Conservation (phyloP, 2,888 invertebrate genomes). For the Tenthredo mesomela region DNA sequence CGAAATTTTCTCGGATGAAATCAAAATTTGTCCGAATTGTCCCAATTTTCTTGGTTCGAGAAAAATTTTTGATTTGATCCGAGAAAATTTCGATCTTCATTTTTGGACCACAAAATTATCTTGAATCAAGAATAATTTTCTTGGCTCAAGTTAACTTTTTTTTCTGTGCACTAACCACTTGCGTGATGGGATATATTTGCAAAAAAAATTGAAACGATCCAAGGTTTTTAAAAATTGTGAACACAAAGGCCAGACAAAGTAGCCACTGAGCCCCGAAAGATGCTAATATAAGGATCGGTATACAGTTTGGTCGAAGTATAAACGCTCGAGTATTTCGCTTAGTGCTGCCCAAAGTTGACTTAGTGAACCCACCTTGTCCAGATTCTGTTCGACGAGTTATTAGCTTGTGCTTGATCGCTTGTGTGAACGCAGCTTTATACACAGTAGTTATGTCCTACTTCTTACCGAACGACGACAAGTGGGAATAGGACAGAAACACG, state of each 20-base stretch:
- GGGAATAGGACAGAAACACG: constrained; percentile 23
- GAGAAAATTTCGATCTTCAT: too few relatives aligned
- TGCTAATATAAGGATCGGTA: neutral
- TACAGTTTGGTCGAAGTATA: neutral
- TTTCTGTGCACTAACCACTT: neutral
- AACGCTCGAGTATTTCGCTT: neutral
- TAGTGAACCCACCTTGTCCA: neutral
- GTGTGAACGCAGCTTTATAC: constrained; percentile 38
- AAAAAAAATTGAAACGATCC: neutral
- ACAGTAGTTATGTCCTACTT: constrained; percentile 41
- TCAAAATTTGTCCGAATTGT: too few relatives aligned
- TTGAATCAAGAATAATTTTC: too few relatives aligned
- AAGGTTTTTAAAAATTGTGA: neutral
- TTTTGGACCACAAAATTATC: too few relatives aligned
- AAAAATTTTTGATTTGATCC: too few relatives aligned
- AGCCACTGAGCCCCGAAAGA: too few relatives aligned
- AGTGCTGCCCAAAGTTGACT: neutral
- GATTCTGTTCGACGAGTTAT: neutral
- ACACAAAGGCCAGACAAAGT: too few relatives aligned
- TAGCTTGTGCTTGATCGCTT: neutral
- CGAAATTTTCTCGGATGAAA: too few relatives aligned
- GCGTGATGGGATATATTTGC: neutral
- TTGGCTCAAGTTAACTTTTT: too few relatives aligned
- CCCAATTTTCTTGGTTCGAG: too few relatives aligned
- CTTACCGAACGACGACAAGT: constrained; percentile 30